Evolutionary conservation across 2,797 vertebrate species (phyloP), one percentile per base, ranked within the genome.

Genomic region (Pogonophryne albipinna): DNA sequence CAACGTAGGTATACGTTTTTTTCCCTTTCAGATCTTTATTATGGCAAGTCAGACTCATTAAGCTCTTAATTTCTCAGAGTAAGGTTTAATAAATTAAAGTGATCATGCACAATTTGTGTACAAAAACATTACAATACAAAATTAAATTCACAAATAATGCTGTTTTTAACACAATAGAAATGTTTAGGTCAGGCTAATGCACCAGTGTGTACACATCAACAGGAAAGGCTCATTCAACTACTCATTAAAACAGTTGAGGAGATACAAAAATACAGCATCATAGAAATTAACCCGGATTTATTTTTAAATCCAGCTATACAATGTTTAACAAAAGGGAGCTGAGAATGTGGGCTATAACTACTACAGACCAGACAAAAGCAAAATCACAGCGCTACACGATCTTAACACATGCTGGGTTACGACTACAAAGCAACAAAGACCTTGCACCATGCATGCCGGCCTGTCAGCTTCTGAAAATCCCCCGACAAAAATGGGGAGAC

Each of bases 11-110:
- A 17, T 4, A 16, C 34, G 6, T 9, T 38, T 2, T 38, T 38
- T 38, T 38, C 34, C 34, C 34, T 38, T 78, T 15, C 27, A 19
- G 13, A 56, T 70, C 66, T 80, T 83, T 74, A 61, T 82, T 82
- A 68, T 64, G 46, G 47, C 47, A 63, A 79, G 16, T 77, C 19
- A 80, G 46, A 86, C 72, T 78, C 84, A 71, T 44, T 17, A 74
- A 56, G 23, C 64, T 57, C 50, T 62, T 76, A 51, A 89, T 91
- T 93, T 95, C 92, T 95, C 95, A 96, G 95, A 95, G 93, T 88
- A 95, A 95, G 92, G 94, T 98, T 99, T 99, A 99, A 99, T 99
- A 98, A 98, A 97, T 99, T 97, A 99, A 97, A 94, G 91, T 92
- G 91, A 92, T 94, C 97, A 98, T 98, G 97, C 97, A 90, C 91